phyloP scores from a whole-genome alignment of 2,888 invertebrate species.

The Phengaris alcon region DNA sequence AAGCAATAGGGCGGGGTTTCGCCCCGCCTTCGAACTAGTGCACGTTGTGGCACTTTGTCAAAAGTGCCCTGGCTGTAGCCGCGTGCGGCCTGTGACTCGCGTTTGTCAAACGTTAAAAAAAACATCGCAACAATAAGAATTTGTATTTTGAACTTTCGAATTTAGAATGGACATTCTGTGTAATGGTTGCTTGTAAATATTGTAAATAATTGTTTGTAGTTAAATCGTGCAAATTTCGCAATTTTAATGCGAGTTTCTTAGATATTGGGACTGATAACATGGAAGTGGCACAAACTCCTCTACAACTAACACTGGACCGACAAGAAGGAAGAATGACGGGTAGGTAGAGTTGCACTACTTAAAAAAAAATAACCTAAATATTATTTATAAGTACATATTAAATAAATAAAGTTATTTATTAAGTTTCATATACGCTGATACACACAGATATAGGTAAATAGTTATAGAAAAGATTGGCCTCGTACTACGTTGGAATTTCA shows the following conservation, averaged over 20 bases:
- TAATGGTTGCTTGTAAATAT: not conserved
- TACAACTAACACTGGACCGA: conserved; percentile 70
- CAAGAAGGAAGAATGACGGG: conserved; percentile 65
- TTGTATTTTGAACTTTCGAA: not conserved
- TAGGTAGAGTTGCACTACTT: conserved; percentile 40
- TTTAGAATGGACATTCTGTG: not conserved
- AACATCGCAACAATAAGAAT: conserved; percentile 43
- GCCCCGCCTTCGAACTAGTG: conserved; percentile 63
- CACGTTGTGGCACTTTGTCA: conserved; percentile 61
- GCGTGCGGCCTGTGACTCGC: conserved; percentile 52
- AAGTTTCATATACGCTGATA: too few species aligned
- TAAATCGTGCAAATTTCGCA: not conserved
- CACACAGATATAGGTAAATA: too few species aligned
- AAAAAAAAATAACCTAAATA: too few species aligned
- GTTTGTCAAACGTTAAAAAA: conserved; percentile 46
- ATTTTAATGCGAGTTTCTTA: conserved; percentile 18
- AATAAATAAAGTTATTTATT: too few species aligned
- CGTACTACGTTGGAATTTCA: too few species aligned
- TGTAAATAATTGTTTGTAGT: not conserved
- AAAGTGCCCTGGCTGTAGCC: conserved; percentile 68
- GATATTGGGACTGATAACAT: conserved; percentile 44
- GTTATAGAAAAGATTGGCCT: too few species aligned
- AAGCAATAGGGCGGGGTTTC: conserved; percentile 73
- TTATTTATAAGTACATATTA: too few species aligned
- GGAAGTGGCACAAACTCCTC: conserved; percentile 73